phyloP scores from a whole-genome alignment of 2,797 vertebrate species.

The Telmatherina bonti region DNA sequence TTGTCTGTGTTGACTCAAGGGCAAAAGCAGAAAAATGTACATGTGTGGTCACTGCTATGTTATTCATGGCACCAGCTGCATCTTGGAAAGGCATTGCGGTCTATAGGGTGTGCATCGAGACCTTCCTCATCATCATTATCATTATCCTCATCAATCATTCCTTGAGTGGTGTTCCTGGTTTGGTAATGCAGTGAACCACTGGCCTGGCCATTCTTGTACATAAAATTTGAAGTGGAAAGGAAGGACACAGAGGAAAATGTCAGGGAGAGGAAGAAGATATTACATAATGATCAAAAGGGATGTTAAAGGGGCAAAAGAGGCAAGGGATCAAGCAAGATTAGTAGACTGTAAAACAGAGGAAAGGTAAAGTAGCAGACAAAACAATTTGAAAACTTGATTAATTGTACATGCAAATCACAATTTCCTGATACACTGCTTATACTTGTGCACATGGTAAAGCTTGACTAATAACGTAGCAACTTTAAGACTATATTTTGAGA shows the following conservation, averaged over 20 bases:
- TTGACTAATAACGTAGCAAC: too few relatives aligned
- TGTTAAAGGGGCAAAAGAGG: background rate
- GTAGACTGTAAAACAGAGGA: background rate
- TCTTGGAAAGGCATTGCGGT: conserved; percentile 72
- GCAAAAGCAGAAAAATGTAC: conserved; percentile 28
- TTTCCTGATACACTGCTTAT: too few relatives aligned
- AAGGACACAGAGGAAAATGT: conserved; percentile 22
- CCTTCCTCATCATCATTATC: conserved; percentile 78
- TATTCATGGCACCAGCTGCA: conserved; percentile 67
- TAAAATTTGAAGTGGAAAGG: conserved; percentile 46
- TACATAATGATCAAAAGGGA: background rate
- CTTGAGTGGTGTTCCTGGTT: conserved; percentile 49
- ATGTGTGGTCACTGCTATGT: conserved; percentile 65
- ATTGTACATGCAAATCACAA: too few relatives aligned
- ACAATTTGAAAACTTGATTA: background rate
- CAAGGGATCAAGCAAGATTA: background rate
- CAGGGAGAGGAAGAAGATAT: conserved; percentile 19
- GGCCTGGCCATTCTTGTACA: conserved; percentile 41
- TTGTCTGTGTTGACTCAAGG: conserved; percentile 15
- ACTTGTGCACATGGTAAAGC: too few relatives aligned
- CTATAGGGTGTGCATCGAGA: conserved; percentile 59
- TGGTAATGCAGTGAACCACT: conserved; percentile 44
- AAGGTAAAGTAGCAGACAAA: background rate
- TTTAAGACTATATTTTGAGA: too few relatives aligned
- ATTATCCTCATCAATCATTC: conserved; percentile 78